phyloP scores from a whole-genome alignment of 2,888 invertebrate genomes.

The Harmothoe impar region DNA sequence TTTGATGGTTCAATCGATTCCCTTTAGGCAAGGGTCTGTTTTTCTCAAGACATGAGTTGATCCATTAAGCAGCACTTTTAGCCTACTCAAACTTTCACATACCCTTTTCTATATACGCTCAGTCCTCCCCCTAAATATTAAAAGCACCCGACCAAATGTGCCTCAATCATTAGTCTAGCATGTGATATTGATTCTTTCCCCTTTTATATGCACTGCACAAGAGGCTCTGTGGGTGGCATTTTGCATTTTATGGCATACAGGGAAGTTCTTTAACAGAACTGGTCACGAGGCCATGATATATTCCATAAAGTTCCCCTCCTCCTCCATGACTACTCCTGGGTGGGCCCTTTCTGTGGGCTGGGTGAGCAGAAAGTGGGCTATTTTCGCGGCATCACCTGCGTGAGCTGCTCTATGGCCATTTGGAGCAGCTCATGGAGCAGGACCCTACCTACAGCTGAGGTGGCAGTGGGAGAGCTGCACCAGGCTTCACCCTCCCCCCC shows the following conservation, averaged over 20 bases:
- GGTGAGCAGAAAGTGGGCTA: neutral
- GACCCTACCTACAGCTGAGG: neutral
- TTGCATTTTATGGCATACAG: neutral
- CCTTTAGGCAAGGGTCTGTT: neutral
- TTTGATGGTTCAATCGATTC: neutral
- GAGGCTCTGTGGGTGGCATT: constrained; percentile 2
- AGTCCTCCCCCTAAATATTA: constrained; percentile 1
- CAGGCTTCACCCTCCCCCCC: neutral
- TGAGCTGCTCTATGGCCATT: neutral
- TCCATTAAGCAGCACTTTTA: neutral
- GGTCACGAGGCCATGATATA: constrained; percentile 1
- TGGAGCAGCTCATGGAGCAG: neutral
- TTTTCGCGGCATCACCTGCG: neutral
- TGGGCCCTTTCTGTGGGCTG: neutral
- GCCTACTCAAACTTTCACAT: neutral
- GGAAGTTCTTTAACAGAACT: neutral
- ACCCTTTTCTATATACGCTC: neutral
- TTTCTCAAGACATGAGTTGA: neutral
- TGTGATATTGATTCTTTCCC: neutral
- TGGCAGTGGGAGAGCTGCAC: neutral
- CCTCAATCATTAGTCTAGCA: neutral
- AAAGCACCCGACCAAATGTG: neutral
- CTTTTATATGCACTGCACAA: constrained; percentile 9
- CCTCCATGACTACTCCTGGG: neutral
- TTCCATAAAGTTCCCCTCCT: neutral